Percentiles rank a stretch among this genome's conserved stretches.
phyloP scores from a whole-genome alignment of 1,140 invertebrate species.

The Orchestia grillus region DNA sequence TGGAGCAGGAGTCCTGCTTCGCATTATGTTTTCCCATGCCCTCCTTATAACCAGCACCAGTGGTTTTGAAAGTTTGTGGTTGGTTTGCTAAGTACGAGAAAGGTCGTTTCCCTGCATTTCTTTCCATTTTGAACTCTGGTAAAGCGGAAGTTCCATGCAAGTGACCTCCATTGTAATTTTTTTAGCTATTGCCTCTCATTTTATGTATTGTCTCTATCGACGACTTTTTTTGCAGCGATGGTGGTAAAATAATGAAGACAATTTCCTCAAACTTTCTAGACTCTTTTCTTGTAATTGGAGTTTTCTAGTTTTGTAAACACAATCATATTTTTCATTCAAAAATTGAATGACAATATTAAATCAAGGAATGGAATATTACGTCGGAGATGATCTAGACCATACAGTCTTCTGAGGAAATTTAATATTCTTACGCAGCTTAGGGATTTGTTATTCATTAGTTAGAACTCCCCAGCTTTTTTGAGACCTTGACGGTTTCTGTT shows the following conservation, averaged over 20 bases:
- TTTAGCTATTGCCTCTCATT: neutral
- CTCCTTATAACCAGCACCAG: neutral
- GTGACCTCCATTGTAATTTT: neutral
- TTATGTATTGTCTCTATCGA: neutral
- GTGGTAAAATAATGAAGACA: neutral
- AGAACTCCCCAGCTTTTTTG: neutral
- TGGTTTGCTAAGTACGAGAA: neutral
- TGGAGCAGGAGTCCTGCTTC: neutral
- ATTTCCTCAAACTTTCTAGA: neutral
- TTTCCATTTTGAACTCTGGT: neutral
- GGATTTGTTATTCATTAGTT: neutral
- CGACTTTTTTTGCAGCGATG: neutral
- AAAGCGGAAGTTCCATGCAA: neutral
- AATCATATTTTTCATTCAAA: neutral
- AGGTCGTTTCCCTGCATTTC: neutral
- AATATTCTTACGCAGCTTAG: neutral
- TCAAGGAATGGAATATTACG: neutral
- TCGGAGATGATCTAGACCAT: neutral
- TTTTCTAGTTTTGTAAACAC: neutral
- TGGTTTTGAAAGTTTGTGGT: neutral
- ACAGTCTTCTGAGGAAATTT: neutral
- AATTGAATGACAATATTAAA: neutral
- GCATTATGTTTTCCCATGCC: neutral
- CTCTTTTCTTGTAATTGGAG: neutral
- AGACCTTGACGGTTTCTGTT: neutral